A percentile compares a stretch with the other conserved stretches of the same genome.
These are phyloP conservation scores for Phalloptychus januarius DNA, from an alignment of 2,797 vertebrate species.

Conservation along the genomic window DNA sequence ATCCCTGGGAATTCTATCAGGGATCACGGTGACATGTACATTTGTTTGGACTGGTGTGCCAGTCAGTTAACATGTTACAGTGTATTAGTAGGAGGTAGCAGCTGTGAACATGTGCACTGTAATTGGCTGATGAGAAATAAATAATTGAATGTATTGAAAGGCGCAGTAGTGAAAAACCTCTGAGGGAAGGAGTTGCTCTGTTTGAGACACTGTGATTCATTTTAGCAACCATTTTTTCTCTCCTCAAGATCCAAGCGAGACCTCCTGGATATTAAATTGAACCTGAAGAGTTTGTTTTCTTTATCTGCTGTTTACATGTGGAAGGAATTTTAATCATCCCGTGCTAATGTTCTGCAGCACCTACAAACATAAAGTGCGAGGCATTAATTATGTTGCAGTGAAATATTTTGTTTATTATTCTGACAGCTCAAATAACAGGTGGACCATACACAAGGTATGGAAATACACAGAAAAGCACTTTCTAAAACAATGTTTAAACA, in stretches of 20 bases:
- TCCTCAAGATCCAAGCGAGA: conserved; percentile 11
- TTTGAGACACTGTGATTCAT: conserved; percentile 13
- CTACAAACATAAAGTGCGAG: conserved; percentile 2
- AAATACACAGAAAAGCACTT: background rate
- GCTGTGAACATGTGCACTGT: conserved; percentile 59
- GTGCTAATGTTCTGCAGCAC: conserved; percentile 18
- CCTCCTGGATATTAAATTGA: conserved; percentile 24
- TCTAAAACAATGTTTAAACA: background rate
- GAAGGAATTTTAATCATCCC: conserved; percentile 21
- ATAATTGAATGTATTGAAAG: conserved; percentile 68
- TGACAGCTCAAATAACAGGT: too few species aligned
- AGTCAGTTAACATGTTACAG: conserved; percentile 24
- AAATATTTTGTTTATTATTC: background rate
- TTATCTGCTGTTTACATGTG: background rate
- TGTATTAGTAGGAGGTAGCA: conserved; percentile 34
- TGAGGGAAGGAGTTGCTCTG: conserved; percentile 23
- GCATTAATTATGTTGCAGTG: background rate
- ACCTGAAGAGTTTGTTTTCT: conserved; percentile 27
- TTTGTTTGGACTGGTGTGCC: conserved; percentile 23
- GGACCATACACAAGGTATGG: background rate
- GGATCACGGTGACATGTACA: background rate
- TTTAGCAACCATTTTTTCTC: conserved; percentile 16
- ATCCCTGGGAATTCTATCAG: background rate
- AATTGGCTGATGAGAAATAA: conserved; percentile 68
- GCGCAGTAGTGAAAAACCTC: conserved; percentile 43